These are phyloP conservation scores for Spodoptera litura DNA, from an alignment of 1,140 invertebrate species.

Conservation along the genomic window DNA sequence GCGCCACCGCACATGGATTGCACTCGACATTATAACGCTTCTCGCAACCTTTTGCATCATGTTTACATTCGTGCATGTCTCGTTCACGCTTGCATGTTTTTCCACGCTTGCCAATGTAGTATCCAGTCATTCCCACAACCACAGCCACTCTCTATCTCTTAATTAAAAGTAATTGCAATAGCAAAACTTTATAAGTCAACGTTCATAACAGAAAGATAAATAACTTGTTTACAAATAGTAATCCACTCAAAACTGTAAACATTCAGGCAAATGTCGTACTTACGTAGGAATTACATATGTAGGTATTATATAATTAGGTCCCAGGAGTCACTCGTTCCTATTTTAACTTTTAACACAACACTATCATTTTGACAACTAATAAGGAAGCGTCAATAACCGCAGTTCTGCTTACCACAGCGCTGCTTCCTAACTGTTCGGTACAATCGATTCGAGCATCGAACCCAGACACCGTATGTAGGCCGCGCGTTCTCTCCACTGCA, in stretches of 20 bases:
- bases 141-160: not conserved
- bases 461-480: not conserved
- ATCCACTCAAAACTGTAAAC: conserved; percentile 2
- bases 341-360: too few species aligned
- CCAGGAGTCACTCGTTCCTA: not conserved
- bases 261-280: not conserved
- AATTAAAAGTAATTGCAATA: not conserved
- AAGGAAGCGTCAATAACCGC: too few species aligned
- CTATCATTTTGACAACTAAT: too few species aligned
- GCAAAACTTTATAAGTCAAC: not conserved
- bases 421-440: too few species aligned
- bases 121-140: not conserved
- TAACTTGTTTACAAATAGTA: conserved; percentile 25
- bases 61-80: conserved; percentile 65
- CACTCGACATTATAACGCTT: conserved; percentile 60
- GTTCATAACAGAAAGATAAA: conserved; percentile 10
- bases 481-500: not conserved
- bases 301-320: not conserved
- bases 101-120: not conserved
- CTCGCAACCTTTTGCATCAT: conserved; percentile 70
- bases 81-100: conserved; percentile 48
- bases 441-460: not conserved
- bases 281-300: not conserved
- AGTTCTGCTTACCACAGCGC: too few species aligned
- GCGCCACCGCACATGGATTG: conserved; percentile 61